A percentile compares a stretch with the other conserved stretches of the same genome.
Evolutionary conservation across 1,140 invertebrate species (phyloP).

Genomic region (Ooceraea biroi): DNA sequence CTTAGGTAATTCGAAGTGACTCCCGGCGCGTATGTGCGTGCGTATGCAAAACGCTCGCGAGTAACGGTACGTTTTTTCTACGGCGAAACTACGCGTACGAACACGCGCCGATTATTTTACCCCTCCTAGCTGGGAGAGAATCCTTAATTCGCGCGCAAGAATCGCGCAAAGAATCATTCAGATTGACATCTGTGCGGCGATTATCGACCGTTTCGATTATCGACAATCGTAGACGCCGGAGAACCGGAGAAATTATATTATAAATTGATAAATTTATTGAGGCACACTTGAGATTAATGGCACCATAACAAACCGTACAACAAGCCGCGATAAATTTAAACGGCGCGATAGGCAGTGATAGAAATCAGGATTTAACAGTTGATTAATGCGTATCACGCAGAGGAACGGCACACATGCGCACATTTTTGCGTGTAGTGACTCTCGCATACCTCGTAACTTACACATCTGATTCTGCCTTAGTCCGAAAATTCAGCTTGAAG

Average conservation of each 20-base stretch:
- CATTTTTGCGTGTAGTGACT: too few relatives aligned
- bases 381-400: not conserved
- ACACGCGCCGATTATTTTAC: constrained; percentile 38
- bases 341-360: not conserved
- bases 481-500: too few relatives aligned
- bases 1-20: constrained; percentile 75
- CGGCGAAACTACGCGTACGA: constrained; percentile 36
- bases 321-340: constrained; percentile 35
- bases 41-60: constrained; percentile 70
- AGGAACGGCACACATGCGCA: not conserved
- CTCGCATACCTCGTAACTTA: too few relatives aligned
- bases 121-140: too few relatives aligned
- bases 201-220: not conserved
- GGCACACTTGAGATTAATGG: constrained; percentile 32
- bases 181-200: too few relatives aligned
- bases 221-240: not conserved
- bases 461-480: too few relatives aligned
- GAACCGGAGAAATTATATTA: constrained; percentile 26
- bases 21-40: not conserved
- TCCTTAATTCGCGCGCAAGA: too few relatives aligned
- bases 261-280: too few relatives aligned
- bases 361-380: not conserved
- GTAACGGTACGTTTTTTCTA: constrained; percentile 75
- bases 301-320: constrained; percentile 22
- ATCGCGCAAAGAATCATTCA: too few relatives aligned